Evolutionary conservation across 1,140 invertebrate genomes (phyloP).

Genomic region (Leptopilina clavipes): DNA sequence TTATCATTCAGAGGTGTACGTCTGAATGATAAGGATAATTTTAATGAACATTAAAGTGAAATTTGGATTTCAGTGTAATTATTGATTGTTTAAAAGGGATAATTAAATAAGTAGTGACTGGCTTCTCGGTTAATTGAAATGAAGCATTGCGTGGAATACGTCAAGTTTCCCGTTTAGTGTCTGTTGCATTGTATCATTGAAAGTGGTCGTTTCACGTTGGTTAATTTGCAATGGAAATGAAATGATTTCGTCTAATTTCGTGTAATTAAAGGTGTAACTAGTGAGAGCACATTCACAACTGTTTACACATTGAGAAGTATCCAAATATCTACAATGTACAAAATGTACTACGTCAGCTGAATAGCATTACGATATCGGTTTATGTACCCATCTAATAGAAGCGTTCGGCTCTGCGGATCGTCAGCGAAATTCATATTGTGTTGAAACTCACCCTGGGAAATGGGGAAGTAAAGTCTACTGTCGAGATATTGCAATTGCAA

Average conservation of each 20-base stretch:
- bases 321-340: background rate
- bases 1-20: no score
- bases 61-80: no score
- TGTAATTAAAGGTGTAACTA: background rate
- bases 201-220: background rate
- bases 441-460: slow-evolving; percentile 22
- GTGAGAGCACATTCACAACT: background rate
- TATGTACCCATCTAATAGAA: slow-evolving; percentile 25
- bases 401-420: background rate
- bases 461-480: slow-evolving; percentile 12
- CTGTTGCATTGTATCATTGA: background rate
- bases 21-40: no score
- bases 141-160: background rate
- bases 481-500: background rate
- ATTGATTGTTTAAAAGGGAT: background rate
- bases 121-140: background rate
- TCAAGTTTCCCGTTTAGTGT: background rate
- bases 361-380: slow-evolving; percentile 22
- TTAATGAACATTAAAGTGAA: no score
- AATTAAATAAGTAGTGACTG: slow-evolving; percentile 12
- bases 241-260: slow-evolving; percentile 22
- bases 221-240: slow-evolving; percentile 31
- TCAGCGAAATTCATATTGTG: slow-evolving; percentile 14
- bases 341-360: slow-evolving; percentile 18
- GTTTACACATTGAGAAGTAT: background rate